phyloP scores from a whole-genome alignment of 2,888 invertebrate genomes.

The Pediacus dermestoides region DNA sequence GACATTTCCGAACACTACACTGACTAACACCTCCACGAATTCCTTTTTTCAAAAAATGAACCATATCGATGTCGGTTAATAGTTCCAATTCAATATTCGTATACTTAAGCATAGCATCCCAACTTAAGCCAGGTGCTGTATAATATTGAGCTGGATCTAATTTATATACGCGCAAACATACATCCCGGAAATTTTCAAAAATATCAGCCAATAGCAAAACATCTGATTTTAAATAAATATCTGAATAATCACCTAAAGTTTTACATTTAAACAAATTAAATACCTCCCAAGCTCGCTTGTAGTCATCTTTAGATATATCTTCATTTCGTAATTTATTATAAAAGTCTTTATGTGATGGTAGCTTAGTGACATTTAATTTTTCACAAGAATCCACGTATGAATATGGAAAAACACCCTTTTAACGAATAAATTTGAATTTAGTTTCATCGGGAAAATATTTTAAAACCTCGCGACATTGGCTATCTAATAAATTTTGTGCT shows the following conservation, averaged over 20 bases:
- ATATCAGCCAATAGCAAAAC: slow-evolving; percentile 20
- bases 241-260: no score
- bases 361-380: slow-evolving; percentile 5
- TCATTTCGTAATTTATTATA: slow-evolving; percentile 6
- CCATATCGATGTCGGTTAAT: slow-evolving; percentile 39
- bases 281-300: no score
- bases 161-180: slow-evolving; percentile 16
- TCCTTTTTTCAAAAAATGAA: slow-evolving; percentile 35
- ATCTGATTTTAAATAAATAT: slow-evolving; percentile 23
- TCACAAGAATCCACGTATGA: slow-evolving; percentile 3
- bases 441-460: no score
- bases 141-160: slow-evolving; percentile 41
- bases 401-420: no score
- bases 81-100: slow-evolving; percentile 37
- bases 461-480: no score
- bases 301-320: no score
- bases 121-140: slow-evolving; percentile 38
- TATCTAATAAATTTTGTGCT: no score
- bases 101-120: slow-evolving; percentile 33
- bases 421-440: no score
- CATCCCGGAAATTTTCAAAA: slow-evolving; percentile 21
- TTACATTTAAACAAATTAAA: no score
- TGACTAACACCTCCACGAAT: slow-evolving; percentile 38
- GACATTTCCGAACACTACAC: slow-evolving; percentile 32
- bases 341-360: slow-evolving; percentile 2